These are phyloP conservation scores for Medauroidea extradentata DNA, from an alignment of 1,140 invertebrate genomes.

Conservation along the genomic window DNA sequence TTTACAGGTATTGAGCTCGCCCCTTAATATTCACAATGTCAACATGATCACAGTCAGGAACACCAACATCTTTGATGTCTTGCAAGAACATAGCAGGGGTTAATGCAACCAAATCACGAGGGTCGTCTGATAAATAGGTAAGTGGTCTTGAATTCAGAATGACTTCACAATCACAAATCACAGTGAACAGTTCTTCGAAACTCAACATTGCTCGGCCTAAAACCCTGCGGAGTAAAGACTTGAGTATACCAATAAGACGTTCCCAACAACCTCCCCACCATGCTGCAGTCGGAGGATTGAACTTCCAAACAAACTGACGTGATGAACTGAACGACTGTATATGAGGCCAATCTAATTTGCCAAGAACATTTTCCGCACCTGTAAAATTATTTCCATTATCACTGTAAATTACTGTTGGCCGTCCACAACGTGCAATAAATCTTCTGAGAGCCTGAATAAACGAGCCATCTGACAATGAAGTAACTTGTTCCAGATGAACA, in stretches of 20 bases:
- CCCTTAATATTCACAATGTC: too few species aligned
- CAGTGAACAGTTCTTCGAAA: slow-evolving; percentile 34
- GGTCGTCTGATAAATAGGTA: slow-evolving; percentile 33
- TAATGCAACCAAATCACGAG: slow-evolving; percentile 14
- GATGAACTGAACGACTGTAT: slow-evolving; percentile 13
- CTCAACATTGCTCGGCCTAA: slow-evolving; percentile 27
- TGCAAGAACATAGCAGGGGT: slow-evolving; percentile 24
- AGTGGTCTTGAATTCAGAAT: slow-evolving; percentile 36
- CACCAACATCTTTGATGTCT: too few species aligned
- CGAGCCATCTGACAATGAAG: slow-evolving; percentile 35
- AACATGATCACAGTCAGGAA: too few species aligned
- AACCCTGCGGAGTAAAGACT: slow-evolving; percentile 29
- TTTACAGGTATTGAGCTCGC: too few species aligned
- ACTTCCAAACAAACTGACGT: slow-evolving; percentile 36
- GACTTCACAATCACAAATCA: slow-evolving; percentile 32
- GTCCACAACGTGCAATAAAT: slow-evolving; percentile 40
- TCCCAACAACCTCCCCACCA: slow-evolving; percentile 45
- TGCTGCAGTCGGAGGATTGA: slow-evolving; percentile 35
- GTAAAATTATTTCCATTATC: slow-evolving; percentile 43
- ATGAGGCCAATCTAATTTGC: slow-evolving; percentile 15
- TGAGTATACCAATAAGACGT: slow-evolving; percentile 38
- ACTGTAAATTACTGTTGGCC: slow-evolving; percentile 28
- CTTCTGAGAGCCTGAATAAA: slow-evolving; percentile 36
- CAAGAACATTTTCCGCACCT: slow-evolving; percentile 24
- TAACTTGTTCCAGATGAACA: slow-evolving; percentile 41